Percentiles rank a stretch among this genome's conserved stretches.
Conservation (phyloP, 2,113 vertebrate genomes). For the Crotalus horridus region DNA sequence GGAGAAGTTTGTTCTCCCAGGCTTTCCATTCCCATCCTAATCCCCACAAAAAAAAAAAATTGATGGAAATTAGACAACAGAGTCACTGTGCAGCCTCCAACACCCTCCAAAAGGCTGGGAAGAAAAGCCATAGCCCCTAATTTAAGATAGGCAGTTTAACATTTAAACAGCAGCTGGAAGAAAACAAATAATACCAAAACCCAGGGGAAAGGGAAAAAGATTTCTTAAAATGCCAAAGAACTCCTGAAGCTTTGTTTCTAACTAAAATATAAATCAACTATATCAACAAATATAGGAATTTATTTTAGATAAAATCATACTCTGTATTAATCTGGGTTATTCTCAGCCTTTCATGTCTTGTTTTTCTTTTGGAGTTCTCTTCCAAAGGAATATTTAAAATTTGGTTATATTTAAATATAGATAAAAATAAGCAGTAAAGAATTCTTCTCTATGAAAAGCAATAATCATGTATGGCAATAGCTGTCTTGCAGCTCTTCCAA, state of each 20-base stretch:
- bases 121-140: not conserved
- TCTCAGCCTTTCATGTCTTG: not conserved
- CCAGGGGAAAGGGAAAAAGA: not conserved
- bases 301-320: not conserved
- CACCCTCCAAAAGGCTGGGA: not conserved
- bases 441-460: not conserved
- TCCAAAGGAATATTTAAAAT: not conserved
- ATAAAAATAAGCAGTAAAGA: not conserved
- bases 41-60: not conserved
- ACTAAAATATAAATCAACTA: not conserved
- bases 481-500: not conserved
- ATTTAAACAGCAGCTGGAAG: conserved; percentile 1
- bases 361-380: not conserved
- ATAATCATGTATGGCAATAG: not conserved
- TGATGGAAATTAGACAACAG: not conserved
- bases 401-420: not conserved
- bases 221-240: conserved; percentile 12
- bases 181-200: not conserved
- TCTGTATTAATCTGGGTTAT: not conserved
- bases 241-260: not conserved
- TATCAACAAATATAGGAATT: not conserved
- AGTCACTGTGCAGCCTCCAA: not conserved
- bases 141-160: not conserved
- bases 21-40: not conserved
- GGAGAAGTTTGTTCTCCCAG: not conserved